Evolutionary conservation across 2,113 vertebrate genomes (phyloP), one percentile per base, ranked within the genome.

Genomic region (Acrocephalus arundinaceus): DNA sequence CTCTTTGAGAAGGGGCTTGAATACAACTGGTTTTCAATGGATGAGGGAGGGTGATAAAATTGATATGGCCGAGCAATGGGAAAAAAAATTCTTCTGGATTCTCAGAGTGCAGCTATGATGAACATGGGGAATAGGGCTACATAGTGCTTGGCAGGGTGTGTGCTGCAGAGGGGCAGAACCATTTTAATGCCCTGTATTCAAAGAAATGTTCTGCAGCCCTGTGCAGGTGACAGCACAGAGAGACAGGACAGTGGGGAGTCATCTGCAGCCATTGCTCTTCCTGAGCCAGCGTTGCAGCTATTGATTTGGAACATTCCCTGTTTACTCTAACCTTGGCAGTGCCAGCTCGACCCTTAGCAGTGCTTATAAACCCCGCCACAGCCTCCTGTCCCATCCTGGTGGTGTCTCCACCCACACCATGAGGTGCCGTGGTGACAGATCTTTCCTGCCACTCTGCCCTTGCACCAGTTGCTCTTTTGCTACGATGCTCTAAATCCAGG

Each of bases 311-410:
- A 61, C 87, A 94, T 97, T 93, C 41, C 88, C 93, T 0, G 7
- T 89, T 96, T 90, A 89, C 5, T 13, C 73, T 95, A 90, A 96
- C 94, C 95, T 96, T 95, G 94, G 89, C 25, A 20, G n/a, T 78
- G 48, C 73, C 89, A 85, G 30, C 72, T 85, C 0, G 4, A 75
- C 88, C 79, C 45, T 92, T 87, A 94, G 94, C 94, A 96, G 65
- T 0, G 0, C n/a, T 61, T 72, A 95, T 96, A 96, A 95, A 87
- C 49, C 66, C 65, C 13, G 0, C 41, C 3, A 4, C 82, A 72
- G 37, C 46, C 86, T 94, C 61, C 80, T 6, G 8, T 43, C 63
- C 79, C 33, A 3, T 77, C 71, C 35, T 5, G 23, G 43, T 2
- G 2, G 27, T n/a, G 31, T 72, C 37, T 37, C 37, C 37, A 37